Conservation (phyloP, 2,797 vertebrate genomes). For the Xiphophorus birchmanni region DNA sequence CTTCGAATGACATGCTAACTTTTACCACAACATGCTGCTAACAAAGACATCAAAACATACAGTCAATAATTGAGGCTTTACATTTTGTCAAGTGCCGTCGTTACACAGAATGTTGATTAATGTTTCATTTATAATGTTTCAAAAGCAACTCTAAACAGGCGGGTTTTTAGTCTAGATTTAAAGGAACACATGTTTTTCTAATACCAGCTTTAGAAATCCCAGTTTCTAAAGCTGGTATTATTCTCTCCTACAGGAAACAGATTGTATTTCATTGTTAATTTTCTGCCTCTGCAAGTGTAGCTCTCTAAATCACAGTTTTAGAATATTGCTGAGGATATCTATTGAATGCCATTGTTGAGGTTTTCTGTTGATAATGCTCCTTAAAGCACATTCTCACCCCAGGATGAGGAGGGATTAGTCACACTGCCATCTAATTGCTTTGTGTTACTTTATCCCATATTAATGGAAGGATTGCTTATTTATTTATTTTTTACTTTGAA, state of each 20-base stretch:
- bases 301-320: neutral
- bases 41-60: too few relatives aligned
- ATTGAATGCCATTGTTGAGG: conserved; percentile 6
- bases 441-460: conserved; percentile 39
- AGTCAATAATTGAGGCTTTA: too few relatives aligned
- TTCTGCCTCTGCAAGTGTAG: neutral
- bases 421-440: conserved; percentile 49
- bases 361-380: conserved; percentile 20
- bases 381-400: conserved; percentile 35
- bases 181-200: too few relatives aligned
- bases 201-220: too few relatives aligned
- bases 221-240: neutral
- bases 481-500: conserved; percentile 49
- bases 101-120: too few relatives aligned
- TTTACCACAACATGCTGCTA: too few relatives aligned
- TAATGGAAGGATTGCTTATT: conserved; percentile 65
- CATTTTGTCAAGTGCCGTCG: too few relatives aligned
- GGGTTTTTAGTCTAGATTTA: too few relatives aligned
- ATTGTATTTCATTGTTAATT: neutral
- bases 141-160: too few relatives aligned
- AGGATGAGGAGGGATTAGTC: conserved; percentile 63
- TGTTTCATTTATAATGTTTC: too few relatives aligned
- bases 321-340: neutral
- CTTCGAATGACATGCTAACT: too few relatives aligned
- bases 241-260: neutral